Base-by-base conservation (phyloP, 2,797 vertebrate species). In the Myotis pilosus region DNA sequence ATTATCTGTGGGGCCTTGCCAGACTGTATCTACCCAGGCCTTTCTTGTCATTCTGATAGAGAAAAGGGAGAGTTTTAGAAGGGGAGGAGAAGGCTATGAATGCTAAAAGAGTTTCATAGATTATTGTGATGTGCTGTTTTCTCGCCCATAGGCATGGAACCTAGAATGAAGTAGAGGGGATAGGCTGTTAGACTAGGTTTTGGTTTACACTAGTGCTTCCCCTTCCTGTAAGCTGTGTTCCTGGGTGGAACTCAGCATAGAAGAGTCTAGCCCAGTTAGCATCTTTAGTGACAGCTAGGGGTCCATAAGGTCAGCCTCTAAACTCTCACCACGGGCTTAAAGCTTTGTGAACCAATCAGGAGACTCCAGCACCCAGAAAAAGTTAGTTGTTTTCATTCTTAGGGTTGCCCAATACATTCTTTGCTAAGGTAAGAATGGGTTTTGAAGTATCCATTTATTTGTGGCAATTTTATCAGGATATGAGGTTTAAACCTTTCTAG, bases 381-480 rank as follows among this genome's bases (percentile, higher is more conserved):
- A 87, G 15, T 89, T 81, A 47, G 28, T 23, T 69, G 55, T 38
- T 78, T 72, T 49, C 8, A 30, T 92, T 79, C 23, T 91, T 25
- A 68, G 7, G 8, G 4, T 93, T 91, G 23, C 25, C 57, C 62
- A 79, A 30, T 62, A 94, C 15, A 33, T 89, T 83, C 87, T 81
- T 93, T 95, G 38, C 64, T 93, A 62, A 93, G 66, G 36, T 28
- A n/a, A 44, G 23, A 74, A 41, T 66, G 3, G 83, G 30, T 17
- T 90, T 91, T 91, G 33, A 86, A 69, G 44, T 80, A 88, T 88
- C 19, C 53, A 25, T 84, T 92, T 90, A 62, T 81, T 93, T 87
- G 36, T 87, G 68, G 51, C 17, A 87, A 28, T 85, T 95, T 96
- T 81, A 49, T 44, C 51, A 60, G 89, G 44, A 69, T 49, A 22